These are phyloP conservation scores for Odontocolon sp. DNA, from an alignment of 2,888 invertebrate genomes.

Conservation along the genomic window DNA sequence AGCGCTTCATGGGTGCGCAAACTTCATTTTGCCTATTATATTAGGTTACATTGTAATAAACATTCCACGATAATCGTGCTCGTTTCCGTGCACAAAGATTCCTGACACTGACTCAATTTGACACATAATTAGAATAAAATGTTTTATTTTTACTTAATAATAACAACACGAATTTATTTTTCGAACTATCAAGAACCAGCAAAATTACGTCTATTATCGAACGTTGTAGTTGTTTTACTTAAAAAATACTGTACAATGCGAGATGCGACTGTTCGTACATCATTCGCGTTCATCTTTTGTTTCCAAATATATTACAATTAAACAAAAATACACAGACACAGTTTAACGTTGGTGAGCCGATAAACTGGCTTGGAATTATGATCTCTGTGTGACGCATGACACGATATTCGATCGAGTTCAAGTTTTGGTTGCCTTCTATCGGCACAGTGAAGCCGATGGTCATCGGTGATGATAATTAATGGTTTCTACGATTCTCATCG, in stretches of 20 bases:
- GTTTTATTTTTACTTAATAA: constrained; percentile 44
- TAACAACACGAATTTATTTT: background rate
- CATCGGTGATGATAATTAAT: too few species aligned
- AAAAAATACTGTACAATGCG: constrained; percentile 32
- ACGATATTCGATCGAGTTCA: too few species aligned
- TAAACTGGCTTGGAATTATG: too few species aligned
- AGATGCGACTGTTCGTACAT: constrained; percentile 1
- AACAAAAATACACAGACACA: background rate
- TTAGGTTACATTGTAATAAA: background rate
- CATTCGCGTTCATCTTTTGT: background rate
- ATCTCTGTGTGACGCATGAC: too few species aligned
- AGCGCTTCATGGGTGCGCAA: too few species aligned
- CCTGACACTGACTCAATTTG: background rate
- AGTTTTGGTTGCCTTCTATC: too few species aligned
- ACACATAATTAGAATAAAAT: constrained; percentile 48
- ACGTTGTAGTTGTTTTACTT: constrained; percentile 22
- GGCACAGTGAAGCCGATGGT: too few species aligned
- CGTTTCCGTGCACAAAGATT: constrained; percentile 4
- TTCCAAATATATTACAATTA: constrained; percentile 10
- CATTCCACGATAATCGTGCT: constrained; percentile 1
- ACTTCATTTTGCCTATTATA: too few species aligned
- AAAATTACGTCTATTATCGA: constrained; percentile 23
- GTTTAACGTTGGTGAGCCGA: too few species aligned
- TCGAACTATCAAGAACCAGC: constrained; percentile 5
- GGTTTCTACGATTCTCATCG: too few species aligned